These are phyloP conservation scores for Synaphobranchus kaupii DNA, from an alignment of 2,797 vertebrate species.

Conservation along the genomic window DNA sequence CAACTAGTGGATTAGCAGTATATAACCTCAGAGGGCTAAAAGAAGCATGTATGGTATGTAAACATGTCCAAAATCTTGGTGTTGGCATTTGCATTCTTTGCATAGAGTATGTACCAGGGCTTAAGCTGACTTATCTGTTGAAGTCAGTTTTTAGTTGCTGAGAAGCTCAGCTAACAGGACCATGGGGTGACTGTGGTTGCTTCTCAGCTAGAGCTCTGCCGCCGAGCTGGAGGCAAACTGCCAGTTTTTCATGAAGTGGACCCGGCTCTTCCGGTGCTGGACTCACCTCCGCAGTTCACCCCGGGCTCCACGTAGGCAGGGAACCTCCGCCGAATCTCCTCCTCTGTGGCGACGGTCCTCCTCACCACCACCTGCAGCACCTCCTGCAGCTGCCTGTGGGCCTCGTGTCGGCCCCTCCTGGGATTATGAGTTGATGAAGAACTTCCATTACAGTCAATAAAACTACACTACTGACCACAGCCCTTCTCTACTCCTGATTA, in stretches of 20 bases:
- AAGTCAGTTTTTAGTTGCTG: too few relatives aligned
- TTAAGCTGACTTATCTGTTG: too few relatives aligned
- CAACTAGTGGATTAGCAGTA: too few relatives aligned
- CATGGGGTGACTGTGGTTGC: too few relatives aligned
- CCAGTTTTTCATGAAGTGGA: too few relatives aligned
- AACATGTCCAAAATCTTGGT: too few relatives aligned
- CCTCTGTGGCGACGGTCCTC: constrained; percentile 74
- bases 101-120: too few relatives aligned
- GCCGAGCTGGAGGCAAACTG: not conserved
- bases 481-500: not conserved
- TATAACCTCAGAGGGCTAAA: too few relatives aligned
- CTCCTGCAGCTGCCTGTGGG: constrained; percentile 78
- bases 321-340: constrained; percentile 79
- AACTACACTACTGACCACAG: not conserved
- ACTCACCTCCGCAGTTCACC: constrained; percentile 28
- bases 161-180: too few relatives aligned
- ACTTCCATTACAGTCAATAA: not conserved
- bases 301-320: constrained; percentile 65
- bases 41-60: too few relatives aligned
- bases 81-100: too few relatives aligned
- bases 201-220: not conserved
- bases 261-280: constrained; percentile 57
- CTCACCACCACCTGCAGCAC: constrained; percentile 81
- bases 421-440: not conserved
- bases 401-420: constrained; percentile 74